Evolutionary conservation across 2,797 vertebrate species (phyloP).

Genomic region (Galaxias olidus): DNA sequence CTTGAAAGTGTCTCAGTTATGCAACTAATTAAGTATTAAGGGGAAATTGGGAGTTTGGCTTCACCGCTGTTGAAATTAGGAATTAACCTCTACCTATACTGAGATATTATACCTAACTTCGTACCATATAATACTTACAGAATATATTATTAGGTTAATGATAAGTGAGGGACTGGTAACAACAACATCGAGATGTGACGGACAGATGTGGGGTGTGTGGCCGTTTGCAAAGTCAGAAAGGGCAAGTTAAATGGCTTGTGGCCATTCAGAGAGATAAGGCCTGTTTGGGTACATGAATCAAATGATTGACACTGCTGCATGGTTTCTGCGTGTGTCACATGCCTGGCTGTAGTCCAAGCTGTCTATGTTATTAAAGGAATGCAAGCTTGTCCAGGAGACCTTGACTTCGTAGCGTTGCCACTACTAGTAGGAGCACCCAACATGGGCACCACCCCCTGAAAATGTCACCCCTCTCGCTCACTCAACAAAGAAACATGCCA

Average conservation of each 20-base stretch:
- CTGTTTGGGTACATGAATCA: slow-evolving; percentile 24
- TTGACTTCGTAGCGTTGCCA: slow-evolving; percentile 31
- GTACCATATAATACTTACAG: not conserved
- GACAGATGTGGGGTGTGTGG: not conserved
- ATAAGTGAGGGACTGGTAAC: not conserved
- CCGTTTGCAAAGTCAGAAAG: slow-evolving; percentile 1
- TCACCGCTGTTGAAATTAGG: too few relatives aligned
- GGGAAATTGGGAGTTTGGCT: too few relatives aligned
- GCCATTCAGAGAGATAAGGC: not conserved
- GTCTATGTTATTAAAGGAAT: slow-evolving; percentile 37
- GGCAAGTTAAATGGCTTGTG: not conserved
- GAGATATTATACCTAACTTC: too few relatives aligned
- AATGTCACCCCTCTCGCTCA: not conserved
- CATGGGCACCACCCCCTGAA: slow-evolving; percentile 37
- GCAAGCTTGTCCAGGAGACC: slow-evolving; percentile 26
- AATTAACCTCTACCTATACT: too few relatives aligned
- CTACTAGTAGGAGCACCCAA: slow-evolving; percentile 39
- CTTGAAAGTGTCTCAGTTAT: not conserved
- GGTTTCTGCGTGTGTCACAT: slow-evolving; percentile 14
- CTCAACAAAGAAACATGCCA: not conserved
- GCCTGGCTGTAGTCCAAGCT: slow-evolving; percentile 19
- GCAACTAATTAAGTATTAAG: not conserved
- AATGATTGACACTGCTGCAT: slow-evolving; percentile 11
- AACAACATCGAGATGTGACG: not conserved
- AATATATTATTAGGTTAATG: not conserved